Evolutionary conservation across 1,140 invertebrate species (phyloP), one percentile per base, ranked within the genome.

Genomic region (Ptiloglossa arizonensis): DNA sequence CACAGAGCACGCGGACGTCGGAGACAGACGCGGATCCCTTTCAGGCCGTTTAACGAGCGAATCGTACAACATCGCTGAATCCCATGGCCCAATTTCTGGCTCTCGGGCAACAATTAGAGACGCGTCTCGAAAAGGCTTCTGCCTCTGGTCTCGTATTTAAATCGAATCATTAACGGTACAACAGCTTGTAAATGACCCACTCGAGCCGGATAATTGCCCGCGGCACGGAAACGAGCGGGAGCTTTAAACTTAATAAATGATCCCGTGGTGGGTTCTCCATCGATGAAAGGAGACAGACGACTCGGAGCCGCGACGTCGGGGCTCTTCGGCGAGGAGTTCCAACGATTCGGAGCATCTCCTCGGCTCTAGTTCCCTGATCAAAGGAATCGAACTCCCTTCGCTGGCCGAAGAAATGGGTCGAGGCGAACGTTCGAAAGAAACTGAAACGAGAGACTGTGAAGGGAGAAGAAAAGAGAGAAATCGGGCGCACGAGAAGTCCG

Each of bases 191-290:
- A 56, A 79, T 54, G 76, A 63, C 54, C 60, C 69, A 57, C 60
- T 68, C 38, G 38, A 15, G 35, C 8, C 29, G 76, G 41, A 73
- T 79, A 79, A 79, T 73, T 73, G 70, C 32, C 54, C 52, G 19
- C 29, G 41, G 69, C 38, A 29, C 8, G 38, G 60, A 57, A 64
- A 64, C 56, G 32, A 29, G 15, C 35, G 27, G 17, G 6, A 41
- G 48, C 19, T 73, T 79, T 73, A 64, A 79, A 63, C 38, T 52
- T 75, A 80, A 80, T 63, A 80, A 80, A 75, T 75, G 71, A 75
- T 75, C 56, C 35, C 46, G 8, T 11, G 41, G 24, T 19, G 27
- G 46, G n/a, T 79, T 54, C 46, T n/a, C n/a, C n/a, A 63, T 68
- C 78, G 71, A 48, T 59, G 74, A 71, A 77, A 79, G 41, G 44